Percentiles rank a stretch among this genome's conserved stretches.
phyloP scores from a whole-genome alignment of 2,113 vertebrate species.

The Falcunculus frontatus region DNA sequence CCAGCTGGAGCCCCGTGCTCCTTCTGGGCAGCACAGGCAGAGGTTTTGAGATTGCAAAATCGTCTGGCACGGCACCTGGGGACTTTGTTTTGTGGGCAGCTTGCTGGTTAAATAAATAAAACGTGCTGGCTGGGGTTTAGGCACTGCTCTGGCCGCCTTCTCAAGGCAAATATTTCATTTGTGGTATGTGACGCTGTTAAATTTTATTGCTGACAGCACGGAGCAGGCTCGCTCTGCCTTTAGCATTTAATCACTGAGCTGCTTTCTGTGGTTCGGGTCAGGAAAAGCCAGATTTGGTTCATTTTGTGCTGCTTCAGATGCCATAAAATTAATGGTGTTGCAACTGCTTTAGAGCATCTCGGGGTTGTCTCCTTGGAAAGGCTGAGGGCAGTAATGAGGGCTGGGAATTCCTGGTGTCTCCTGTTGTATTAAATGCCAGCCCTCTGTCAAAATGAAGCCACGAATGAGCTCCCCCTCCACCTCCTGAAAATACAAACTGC shows the following conservation, averaged over 20 bases:
- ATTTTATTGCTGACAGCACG: background rate
- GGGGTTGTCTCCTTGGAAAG: background rate
- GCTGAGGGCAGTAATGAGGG: background rate
- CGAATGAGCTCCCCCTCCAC: background rate
- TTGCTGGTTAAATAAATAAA: background rate
- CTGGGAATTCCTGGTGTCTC: background rate
- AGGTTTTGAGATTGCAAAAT: background rate
- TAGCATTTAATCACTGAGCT: background rate
- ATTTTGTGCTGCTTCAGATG: background rate
- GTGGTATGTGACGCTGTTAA: background rate
- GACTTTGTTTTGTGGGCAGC: background rate
- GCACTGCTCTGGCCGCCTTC: background rate
- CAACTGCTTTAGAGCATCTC: background rate
- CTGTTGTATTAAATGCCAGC: background rate
- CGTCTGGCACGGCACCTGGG: background rate
- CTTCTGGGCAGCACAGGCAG: fast-evolving
- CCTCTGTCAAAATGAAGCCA: background rate
- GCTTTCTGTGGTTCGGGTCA: background rate
- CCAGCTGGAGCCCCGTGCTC: fast-evolving
- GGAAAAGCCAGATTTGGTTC: background rate
- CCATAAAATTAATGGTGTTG: background rate
- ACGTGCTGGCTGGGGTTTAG: background rate
- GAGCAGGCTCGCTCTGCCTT: background rate
- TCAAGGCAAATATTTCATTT: background rate
- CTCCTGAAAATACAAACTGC: background rate